Evolutionary conservation across 2,113 vertebrate species (phyloP).

Genomic region (Megaceryle maxima): DNA sequence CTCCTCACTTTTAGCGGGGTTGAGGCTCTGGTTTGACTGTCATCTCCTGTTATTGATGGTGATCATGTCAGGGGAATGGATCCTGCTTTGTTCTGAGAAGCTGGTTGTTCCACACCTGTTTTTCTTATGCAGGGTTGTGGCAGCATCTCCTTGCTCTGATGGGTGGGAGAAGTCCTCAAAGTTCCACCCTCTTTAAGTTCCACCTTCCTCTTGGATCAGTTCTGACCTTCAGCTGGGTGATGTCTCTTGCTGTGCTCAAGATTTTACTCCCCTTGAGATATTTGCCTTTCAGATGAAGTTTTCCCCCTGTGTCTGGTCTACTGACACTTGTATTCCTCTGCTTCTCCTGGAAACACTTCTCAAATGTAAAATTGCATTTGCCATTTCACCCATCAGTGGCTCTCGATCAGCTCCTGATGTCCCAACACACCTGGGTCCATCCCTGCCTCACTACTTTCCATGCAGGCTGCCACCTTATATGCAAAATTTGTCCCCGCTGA

Average conservation of each 20-base stretch:
- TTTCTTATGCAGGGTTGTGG: background rate
- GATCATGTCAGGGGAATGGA: fast-evolving
- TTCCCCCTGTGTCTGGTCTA: background rate
- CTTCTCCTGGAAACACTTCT: background rate
- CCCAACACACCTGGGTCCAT: background rate
- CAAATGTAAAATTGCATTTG: background rate
- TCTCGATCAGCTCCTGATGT: background rate
- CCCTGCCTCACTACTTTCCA: background rate
- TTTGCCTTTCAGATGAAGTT: background rate
- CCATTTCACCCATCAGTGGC: background rate
- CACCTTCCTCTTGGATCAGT: background rate
- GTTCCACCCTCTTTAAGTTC: background rate
- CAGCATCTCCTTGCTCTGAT: background rate
- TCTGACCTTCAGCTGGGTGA: background rate
- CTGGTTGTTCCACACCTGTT: background rate
- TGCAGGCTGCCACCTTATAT: background rate
- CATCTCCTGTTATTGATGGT: background rate
- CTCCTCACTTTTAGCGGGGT: background rate
- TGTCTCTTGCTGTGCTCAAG: background rate
- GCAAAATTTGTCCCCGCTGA: background rate
- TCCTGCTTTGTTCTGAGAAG: background rate
- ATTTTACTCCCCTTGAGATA: background rate
- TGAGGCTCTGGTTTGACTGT: background rate
- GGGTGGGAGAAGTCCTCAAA: background rate
- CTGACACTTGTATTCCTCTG: background rate